Percentiles rank a stretch among this genome's conserved stretches.
phyloP scores from a whole-genome alignment of 2,888 invertebrate species.

The Xylota sylvarum region DNA sequence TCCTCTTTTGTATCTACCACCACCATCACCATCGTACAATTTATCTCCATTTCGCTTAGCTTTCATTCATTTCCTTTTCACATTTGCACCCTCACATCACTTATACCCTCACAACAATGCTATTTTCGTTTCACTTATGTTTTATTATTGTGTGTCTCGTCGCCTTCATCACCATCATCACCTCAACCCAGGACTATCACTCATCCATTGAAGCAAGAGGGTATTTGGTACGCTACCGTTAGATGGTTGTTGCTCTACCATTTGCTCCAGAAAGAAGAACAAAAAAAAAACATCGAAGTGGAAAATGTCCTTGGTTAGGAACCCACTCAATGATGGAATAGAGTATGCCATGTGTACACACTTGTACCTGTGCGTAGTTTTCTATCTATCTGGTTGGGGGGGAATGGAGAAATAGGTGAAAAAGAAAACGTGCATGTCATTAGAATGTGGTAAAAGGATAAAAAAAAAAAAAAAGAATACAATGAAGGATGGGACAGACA shows the following conservation, averaged over 20 bases:
- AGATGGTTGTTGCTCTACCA: constrained; percentile 30
- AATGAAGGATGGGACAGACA: background rate
- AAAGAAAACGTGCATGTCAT: constrained; percentile 55
- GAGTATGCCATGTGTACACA: constrained; percentile 15
- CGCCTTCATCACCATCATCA: background rate
- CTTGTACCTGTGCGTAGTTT: constrained; percentile 17
- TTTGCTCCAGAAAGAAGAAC: background rate
- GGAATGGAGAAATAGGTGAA: constrained; percentile 55
- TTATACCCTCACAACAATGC: background rate
- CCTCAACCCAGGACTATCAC: constrained; percentile 19
- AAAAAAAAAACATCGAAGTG: constrained; percentile 34
- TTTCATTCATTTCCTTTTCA: constrained; percentile 42
- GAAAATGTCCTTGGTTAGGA: constrained; percentile 54
- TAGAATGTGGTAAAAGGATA: constrained; percentile 54
- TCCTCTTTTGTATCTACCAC: too few species aligned
- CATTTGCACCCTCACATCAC: constrained; percentile 18
- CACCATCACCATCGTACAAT: background rate
- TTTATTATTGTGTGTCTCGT: constrained; percentile 32
- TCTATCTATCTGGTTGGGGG: constrained; percentile 2
- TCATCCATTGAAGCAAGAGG: constrained; percentile 46
- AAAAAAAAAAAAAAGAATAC: constrained; percentile 47
- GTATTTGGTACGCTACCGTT: background rate
- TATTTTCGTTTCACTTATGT: constrained; percentile 37
- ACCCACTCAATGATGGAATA: constrained; percentile 25
- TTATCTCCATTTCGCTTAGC: constrained; percentile 42